Percentiles rank a stretch among this genome's conserved stretches.
Evolutionary conservation across 1,140 invertebrate species (phyloP).

Genomic region (Micrasema minimum): DNA sequence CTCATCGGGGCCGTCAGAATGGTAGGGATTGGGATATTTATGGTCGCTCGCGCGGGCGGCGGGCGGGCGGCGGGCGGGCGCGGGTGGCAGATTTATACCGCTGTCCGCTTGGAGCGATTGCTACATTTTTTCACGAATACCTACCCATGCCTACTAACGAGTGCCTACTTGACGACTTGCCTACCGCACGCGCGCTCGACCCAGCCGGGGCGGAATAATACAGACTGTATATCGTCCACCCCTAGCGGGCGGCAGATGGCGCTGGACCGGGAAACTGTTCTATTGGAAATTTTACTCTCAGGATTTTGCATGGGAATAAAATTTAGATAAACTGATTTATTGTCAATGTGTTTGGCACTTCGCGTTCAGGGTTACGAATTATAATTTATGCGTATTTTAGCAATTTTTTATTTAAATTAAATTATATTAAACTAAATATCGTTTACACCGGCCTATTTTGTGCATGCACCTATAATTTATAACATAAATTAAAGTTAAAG

Average conservation of each 20-base stretch:
- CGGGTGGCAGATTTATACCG: constrained; percentile 16
- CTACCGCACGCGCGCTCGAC: too few species aligned
- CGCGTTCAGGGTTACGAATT: too few species aligned
- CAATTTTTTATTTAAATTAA: too few species aligned
- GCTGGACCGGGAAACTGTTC: constrained; percentile 14
- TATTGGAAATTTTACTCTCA: background rate
- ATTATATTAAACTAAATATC: too few species aligned
- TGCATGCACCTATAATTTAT: too few species aligned
- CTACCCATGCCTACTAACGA: background rate
- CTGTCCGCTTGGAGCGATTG: constrained; percentile 22
- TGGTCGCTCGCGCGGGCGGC: background rate
- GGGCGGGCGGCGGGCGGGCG: background rate
- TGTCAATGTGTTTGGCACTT: too few species aligned
- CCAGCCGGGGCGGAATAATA: background rate
- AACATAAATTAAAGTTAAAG: too few species aligned
- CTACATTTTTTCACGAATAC: constrained; percentile 8
- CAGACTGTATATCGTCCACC: background rate
- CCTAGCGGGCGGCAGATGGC: constrained; percentile 10
- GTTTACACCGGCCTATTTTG: too few species aligned
- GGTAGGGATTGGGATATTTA: constrained; percentile 5
- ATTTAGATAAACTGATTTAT: background rate
- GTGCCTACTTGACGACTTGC: background rate
- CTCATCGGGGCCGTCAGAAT: constrained; percentile 9
- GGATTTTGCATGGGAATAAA: too few species aligned
- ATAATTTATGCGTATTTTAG: too few species aligned